phyloP scores from a whole-genome alignment of 2,113 vertebrate species.

The Aspiorhynchus laticeps region DNA sequence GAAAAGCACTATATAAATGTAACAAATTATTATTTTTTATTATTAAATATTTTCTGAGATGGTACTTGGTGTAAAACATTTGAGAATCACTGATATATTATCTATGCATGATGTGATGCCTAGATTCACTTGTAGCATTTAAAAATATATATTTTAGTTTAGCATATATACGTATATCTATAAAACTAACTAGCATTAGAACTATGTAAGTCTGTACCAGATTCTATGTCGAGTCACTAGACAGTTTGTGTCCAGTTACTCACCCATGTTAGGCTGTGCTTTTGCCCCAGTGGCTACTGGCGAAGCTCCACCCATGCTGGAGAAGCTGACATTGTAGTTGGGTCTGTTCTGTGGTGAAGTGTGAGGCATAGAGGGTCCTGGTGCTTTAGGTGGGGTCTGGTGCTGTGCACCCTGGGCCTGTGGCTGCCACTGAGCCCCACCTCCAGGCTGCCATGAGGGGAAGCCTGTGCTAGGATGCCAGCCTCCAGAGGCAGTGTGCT shows the following conservation, averaged over 20 bases:
- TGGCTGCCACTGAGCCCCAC: slow-evolving; percentile 58
- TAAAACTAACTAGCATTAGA: no score
- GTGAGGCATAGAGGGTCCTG: slow-evolving; percentile 81
- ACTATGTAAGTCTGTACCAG: background rate
- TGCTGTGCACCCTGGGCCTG: slow-evolving; percentile 64
- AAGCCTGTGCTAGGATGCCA: slow-evolving; percentile 83
- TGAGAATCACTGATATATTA: no score
- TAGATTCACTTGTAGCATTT: no score
- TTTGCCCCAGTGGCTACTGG: slow-evolving; percentile 78
- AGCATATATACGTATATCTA: no score
- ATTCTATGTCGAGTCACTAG: background rate
- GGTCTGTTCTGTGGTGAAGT: slow-evolving; percentile 92
- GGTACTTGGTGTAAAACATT: no score
- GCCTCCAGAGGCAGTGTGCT: slow-evolving; percentile 79
- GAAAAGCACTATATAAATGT: no score
- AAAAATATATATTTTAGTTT: no score
- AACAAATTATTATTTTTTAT: no score
- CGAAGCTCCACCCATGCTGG: slow-evolving; percentile 77
- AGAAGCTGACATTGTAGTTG: slow-evolving; percentile 97
- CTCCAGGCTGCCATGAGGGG: slow-evolving; percentile 77
- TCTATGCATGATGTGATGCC: no score
- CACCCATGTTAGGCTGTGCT: slow-evolving; percentile 77
- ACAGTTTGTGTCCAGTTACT: slow-evolving; percentile 57
- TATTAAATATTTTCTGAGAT: no score
- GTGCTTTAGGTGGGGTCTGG: slow-evolving; percentile 69